These are phyloP conservation scores for Noctua comes DNA, from an alignment of 2,888 invertebrate species.

Conservation along the genomic window DNA sequence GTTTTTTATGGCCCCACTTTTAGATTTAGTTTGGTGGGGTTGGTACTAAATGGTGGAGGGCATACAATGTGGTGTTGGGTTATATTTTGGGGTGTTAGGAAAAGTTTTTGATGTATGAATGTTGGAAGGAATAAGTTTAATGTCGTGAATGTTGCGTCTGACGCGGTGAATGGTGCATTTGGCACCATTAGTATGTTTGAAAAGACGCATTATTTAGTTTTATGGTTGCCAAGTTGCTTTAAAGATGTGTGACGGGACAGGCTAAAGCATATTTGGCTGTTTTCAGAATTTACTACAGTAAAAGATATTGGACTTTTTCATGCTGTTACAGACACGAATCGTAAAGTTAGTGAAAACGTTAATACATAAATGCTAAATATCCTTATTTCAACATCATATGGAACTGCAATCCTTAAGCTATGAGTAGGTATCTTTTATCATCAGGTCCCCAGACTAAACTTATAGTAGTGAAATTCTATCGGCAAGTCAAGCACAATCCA, in stretches of 20 bases:
- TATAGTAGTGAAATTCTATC: background rate
- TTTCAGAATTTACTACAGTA: background rate
- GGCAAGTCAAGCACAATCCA: background rate
- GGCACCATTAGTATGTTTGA: conserved; percentile 28
- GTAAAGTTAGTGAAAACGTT: background rate
- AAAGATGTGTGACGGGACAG: background rate
- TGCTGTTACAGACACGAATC: too few relatives aligned
- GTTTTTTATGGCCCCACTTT: conserved; percentile 65
- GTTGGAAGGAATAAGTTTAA: conserved; percentile 19
- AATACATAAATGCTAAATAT: background rate
- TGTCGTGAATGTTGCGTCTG: conserved; percentile 19
- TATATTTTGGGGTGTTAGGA: conserved; percentile 54
- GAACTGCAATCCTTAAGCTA: background rate
- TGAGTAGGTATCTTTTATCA: background rate
- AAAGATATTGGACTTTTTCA: background rate
- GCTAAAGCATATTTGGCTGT: background rate
- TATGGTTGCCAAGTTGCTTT: conserved; percentile 1
- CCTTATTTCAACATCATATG: background rate
- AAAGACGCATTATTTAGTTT: conserved; percentile 21
- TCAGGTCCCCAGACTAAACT: background rate
- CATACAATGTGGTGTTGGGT: conserved; percentile 56
- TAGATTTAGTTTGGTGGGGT: conserved; percentile 56
- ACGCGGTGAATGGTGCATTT: conserved; percentile 41
- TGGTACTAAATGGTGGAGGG: conserved; percentile 56
- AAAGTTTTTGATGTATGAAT: conserved; percentile 48